phyloP scores from a whole-genome alignment of 1,140 invertebrate species.

The Stegodyphus mimosarum region DNA sequence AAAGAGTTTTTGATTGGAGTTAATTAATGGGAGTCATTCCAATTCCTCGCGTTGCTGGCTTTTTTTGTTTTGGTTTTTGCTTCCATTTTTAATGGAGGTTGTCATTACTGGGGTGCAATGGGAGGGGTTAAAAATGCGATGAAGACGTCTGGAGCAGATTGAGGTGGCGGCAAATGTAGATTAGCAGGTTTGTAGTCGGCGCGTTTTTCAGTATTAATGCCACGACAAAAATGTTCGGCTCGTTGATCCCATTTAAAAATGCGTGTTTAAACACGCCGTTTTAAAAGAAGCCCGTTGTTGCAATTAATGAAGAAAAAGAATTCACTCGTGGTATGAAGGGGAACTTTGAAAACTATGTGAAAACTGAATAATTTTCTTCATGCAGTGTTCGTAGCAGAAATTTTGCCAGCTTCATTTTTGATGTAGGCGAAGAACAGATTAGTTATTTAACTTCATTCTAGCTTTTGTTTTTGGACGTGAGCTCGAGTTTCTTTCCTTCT shows the following conservation, averaged over 20 bases:
- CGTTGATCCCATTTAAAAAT: background rate
- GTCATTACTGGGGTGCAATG: background rate
- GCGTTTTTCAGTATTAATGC: background rate
- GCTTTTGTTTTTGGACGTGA: too few relatives aligned
- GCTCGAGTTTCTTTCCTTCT: too few relatives aligned
- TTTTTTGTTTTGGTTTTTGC: slow-evolving; percentile 9
- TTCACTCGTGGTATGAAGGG: background rate
- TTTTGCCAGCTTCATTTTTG: too few relatives aligned
- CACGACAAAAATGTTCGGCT: background rate
- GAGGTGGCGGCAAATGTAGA: background rate
- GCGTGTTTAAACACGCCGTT: background rate
- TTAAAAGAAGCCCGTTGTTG: too few relatives aligned
- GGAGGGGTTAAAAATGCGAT: background rate
- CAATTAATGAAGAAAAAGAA: slow-evolving; percentile 3
- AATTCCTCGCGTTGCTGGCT: background rate
- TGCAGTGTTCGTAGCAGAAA: background rate
- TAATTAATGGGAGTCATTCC: slow-evolving; percentile 9
- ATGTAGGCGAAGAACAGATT: too few relatives aligned
- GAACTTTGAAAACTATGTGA: slow-evolving; percentile 3
- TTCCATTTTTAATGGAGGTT: slow-evolving; percentile 10
- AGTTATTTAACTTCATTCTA: too few relatives aligned
- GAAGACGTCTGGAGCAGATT: background rate
- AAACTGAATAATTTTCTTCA: background rate
- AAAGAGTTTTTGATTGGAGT: slow-evolving; percentile 14
- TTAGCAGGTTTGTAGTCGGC: background rate